These are phyloP conservation scores for Schizothorax lantsangensis DNA, from an alignment of 2,797 vertebrate species.

Conservation along the genomic window DNA sequence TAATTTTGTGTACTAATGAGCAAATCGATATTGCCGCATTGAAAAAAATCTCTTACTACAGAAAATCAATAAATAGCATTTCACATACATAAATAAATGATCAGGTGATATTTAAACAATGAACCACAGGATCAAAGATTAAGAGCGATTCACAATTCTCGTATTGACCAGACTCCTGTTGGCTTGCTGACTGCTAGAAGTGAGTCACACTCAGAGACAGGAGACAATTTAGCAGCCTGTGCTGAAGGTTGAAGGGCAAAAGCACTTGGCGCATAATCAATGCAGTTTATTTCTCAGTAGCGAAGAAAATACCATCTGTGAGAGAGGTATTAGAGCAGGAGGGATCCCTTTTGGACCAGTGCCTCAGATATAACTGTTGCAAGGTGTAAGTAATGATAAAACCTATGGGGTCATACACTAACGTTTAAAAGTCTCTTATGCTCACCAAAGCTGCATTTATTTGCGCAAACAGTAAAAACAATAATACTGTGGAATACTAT, in stretches of 20 bases:
- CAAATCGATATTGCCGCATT: constrained; percentile 15
- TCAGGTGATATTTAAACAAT: constrained; percentile 19
- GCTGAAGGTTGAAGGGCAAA: constrained; percentile 39
- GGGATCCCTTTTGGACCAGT: constrained; percentile 25
- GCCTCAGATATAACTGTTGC: constrained; percentile 3
- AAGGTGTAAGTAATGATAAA: constrained; percentile 10
- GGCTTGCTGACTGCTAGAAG: constrained; percentile 19
- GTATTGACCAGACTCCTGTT: constrained; percentile 40
- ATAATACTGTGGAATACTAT: not conserved
- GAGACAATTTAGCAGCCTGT: constrained; percentile 39
- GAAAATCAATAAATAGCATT: constrained; percentile 24
- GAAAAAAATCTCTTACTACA: constrained; percentile 7
- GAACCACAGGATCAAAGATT: constrained; percentile 4
- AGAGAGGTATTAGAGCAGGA: constrained; percentile 9
- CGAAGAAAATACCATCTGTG: constrained; percentile 12
- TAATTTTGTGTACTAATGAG: not conserved
- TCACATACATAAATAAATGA: constrained; percentile 31
- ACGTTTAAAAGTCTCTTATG: not conserved
- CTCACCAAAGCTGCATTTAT: not conserved
- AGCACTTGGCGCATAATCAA: constrained; percentile 45
- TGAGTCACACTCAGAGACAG: constrained; percentile 32
- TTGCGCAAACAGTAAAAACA: constrained; percentile 6
- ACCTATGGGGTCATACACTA: not conserved
- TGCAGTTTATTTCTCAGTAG: constrained; percentile 41
- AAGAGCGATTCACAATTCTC: constrained; percentile 13